Percentiles rank a stretch among this genome's conserved stretches.
These are phyloP conservation scores for Acronicta aceris DNA, from an alignment of 2,888 invertebrate species.

Conservation along the genomic window DNA sequence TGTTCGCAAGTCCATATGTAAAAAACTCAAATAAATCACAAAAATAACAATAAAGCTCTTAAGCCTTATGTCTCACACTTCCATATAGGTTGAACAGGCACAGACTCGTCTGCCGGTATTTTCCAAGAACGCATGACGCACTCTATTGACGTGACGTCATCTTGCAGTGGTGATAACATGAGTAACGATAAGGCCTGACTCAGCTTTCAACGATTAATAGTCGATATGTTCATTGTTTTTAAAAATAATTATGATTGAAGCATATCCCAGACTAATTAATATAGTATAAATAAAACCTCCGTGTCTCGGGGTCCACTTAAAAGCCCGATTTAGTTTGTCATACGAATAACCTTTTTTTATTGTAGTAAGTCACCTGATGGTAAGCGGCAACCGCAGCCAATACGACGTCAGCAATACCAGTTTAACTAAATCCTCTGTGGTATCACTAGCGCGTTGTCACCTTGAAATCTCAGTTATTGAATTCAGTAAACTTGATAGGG, in stretches of 20 bases:
- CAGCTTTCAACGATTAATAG: conserved; percentile 22
- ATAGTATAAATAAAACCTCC: no score
- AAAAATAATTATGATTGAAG: conserved; percentile 1
- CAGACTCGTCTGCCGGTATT: conserved; percentile 44
- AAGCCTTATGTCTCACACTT: conserved; percentile 12
- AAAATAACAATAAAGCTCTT: background rate
- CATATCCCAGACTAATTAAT: background rate
- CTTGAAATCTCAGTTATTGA: no score
- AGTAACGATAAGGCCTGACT: conserved; percentile 49
- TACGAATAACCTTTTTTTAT: no score
- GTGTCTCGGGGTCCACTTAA: no score
- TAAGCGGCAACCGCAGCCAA: no score
- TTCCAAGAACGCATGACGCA: conserved; percentile 53
- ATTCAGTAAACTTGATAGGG: no score
- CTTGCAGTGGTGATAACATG: conserved; percentile 45
- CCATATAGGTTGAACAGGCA: conserved; percentile 24
- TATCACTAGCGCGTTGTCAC: no score
- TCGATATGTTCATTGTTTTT: conserved; percentile 12
- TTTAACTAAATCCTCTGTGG: no score
- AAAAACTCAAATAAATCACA: background rate
- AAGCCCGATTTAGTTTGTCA: no score
- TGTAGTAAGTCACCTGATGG: no score
- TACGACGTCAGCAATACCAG: no score
- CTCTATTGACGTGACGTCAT: conserved; percentile 53
- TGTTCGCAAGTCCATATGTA: no score